Evolutionary conservation across 1,140 invertebrate genomes (phyloP).

Genomic region (Apis mellifera): Amel_HAv3.1 CM009933.2:3117001-3117500

Average conservation of each 20-base stretch:
- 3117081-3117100: background rate
- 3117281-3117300: background rate
- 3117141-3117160: background rate
- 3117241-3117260: slow-evolving; percentile 28
- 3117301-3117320: too few relatives aligned
- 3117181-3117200: background rate
- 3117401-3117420: background rate
- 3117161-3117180: background rate
- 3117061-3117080: background rate
- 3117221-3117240: slow-evolving; percentile 47
- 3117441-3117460: background rate
- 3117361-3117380: background rate
- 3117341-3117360: too few relatives aligned
- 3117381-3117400: background rate
- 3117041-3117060: background rate
- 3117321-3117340: background rate
- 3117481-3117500: background rate
- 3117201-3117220: slow-evolving; percentile 14
- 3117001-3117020: background rate
- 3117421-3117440: background rate
- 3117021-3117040: slow-evolving; percentile 25
- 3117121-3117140: background rate
- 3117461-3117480: background rate
- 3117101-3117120: background rate
- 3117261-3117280: background rate